Base-by-base conservation (phyloP, 2,113 vertebrate species). In the Osmerus mordax region DNA sequence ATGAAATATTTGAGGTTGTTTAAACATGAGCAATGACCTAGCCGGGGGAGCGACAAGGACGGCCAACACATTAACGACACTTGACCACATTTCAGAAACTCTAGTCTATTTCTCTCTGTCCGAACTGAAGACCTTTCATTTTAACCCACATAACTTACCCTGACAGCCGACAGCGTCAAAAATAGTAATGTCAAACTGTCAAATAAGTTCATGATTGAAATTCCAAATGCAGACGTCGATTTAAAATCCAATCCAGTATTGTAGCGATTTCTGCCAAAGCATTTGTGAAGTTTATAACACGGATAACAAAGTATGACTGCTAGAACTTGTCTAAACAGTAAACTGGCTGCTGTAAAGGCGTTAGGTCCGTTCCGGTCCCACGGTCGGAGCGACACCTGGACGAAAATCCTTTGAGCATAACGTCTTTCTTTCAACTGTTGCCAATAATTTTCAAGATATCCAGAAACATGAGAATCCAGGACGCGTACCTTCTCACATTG, bases 121-220 rank as follows among this genome's bases (percentile, higher is more conserved):
- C 71, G 14, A 60, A 60, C 19, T n/a, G 18, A 16, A 19, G 36
- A 41, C n/a, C 13, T 68, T 68, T 51, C 56, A 21, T 65, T 29
- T 52, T 12, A 73, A 23, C 61, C 71, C 67, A 70, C 56, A 62
- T 53, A 67, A 86, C 92, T 92, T 89, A 93, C 92, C 92, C 92
- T 93, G 84, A 93, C 90, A 87, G 89, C 89, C 87, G 92, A 93
- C 87, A 93, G 89, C 83, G 90, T 90, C 87, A 92, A 86, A 91
- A 92, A 91, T 86, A 93, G 87, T 89, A 91, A 83, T 83, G 92
- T 89, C 88, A 92, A 88, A 87, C 91, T 92, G 88, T 92, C 90
- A 90, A 90, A 90, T 89, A 92, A 90, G 91, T 93, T 92, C 92
- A 93, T 93, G 76, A 85, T 91, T 90, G 83, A 85, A 83, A 77